A percentile compares a stretch with the other conserved stretches of the same genome.
Evolutionary conservation across 2,797 vertebrate species (phyloP).

Genomic region (Buphagus erythrorhynchus): DNA sequence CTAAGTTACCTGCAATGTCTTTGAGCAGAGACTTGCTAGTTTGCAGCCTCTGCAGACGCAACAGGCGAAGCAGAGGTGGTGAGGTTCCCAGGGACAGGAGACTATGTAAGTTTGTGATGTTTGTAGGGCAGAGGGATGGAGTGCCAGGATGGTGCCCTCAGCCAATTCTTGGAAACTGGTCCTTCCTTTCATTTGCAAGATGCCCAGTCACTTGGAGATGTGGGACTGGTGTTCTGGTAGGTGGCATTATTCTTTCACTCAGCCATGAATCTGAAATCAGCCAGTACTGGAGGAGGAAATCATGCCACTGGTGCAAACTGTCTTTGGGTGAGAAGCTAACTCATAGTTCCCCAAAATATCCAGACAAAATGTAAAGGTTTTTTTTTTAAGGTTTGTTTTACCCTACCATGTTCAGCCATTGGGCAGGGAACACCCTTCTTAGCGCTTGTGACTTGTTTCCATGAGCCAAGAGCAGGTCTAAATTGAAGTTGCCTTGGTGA

Average conservation of each 20-base stretch:
- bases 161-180: background rate
- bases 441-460: background rate
- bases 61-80: background rate
- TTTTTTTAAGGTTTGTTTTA: background rate
- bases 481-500: background rate
- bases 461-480: background rate
- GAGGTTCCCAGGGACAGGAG: background rate
- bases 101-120: accelerated
- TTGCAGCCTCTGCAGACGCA: background rate
- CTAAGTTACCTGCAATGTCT: background rate
- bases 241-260: background rate
- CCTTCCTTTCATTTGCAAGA: background rate
- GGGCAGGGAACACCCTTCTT: background rate
- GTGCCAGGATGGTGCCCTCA: background rate
- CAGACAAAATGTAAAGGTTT: background rate
- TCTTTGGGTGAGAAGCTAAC: background rate
- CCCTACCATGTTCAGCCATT: background rate
- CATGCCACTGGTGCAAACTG: background rate
- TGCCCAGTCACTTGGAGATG: background rate
- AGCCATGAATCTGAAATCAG: background rate
- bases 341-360: background rate
- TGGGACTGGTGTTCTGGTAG: background rate
- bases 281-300: background rate
- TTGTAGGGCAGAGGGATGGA: accelerated
- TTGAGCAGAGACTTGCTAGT: background rate